Base-by-base conservation (phyloP, 2,888 invertebrate genomes). In the Ceramica pisi region DNA sequence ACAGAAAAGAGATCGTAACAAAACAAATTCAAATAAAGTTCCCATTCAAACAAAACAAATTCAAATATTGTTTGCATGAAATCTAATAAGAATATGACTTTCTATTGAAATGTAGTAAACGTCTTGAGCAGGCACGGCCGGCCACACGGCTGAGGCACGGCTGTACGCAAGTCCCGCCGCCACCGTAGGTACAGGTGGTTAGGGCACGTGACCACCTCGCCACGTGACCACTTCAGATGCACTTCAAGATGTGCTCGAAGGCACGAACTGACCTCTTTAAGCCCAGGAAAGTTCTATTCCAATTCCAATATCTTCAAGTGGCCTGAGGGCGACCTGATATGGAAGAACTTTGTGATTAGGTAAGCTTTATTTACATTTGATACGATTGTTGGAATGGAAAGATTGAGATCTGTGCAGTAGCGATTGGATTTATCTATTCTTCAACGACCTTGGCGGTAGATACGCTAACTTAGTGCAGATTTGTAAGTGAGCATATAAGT, bases 201-300 rank as follows among this genome's bases (percentile, higher is more conserved):
- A 19, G 38, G 35, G 31, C 82, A 75, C 82, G 85, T 85, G 85
- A 86, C 60, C 38, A 9, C 23, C 6, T 1, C 3, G 50, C 71
- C 86, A 77, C 86, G 88, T 84, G 88, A 79, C 57, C 57, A 70
- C 72, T 82, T 82, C 83, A 81, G 75, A 72, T 87, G 84, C 87
- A 84, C 73, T 84, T 80, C 82, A 84, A 65, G 56, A 68, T 48
- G 38, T 63, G 51, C 68, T 62, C 53, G 66, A 61, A 76, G 71
- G 55, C 57, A 78, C 21, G 60, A 66, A 69, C 66, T 74, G 71
- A 77, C 74, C 72, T 73, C 64, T 78, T 70, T 78, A 60, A 57
- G 59, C 66, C 78, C 31, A 55, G 67, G 70, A 84, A 78, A 85
- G 73, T 82, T 80, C 23, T 65, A 46, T 62, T 50, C 48, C 26